phyloP scores from a whole-genome alignment of 2,888 invertebrate species.

The Lagria hirta region DNA sequence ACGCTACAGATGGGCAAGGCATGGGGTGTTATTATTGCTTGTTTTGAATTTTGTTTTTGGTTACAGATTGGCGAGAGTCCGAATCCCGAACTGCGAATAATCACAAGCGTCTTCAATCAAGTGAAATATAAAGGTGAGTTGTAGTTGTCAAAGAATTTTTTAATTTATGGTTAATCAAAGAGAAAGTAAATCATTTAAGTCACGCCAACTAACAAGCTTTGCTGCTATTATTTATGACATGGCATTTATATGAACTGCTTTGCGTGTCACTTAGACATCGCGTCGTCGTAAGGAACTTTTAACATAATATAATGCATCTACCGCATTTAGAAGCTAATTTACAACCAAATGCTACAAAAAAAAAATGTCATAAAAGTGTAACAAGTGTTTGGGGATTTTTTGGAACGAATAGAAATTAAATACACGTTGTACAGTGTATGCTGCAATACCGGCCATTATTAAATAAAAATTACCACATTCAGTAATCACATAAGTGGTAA shows the following conservation, averaged over 20 bases:
- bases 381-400: too few relatives aligned
- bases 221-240: slow-evolving; percentile 43
- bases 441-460: too few relatives aligned
- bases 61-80: slow-evolving; percentile 87
- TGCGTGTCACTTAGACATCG: slow-evolving; percentile 33
- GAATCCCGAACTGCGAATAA: slow-evolving; percentile 81
- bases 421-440: too few relatives aligned
- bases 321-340: too few relatives aligned
- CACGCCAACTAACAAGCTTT: slow-evolving; percentile 37
- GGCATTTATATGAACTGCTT: slow-evolving; percentile 40
- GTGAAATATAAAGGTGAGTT: slow-evolving; percentile 80
- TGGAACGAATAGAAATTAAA: too few relatives aligned
- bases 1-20: slow-evolving; percentile 48
- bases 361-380: too few relatives aligned
- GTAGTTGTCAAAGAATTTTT: slow-evolving; percentile 8
- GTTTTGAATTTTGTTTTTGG: slow-evolving; percentile 15
- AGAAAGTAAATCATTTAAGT: slow-evolving; percentile 40
- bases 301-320: slow-evolving; percentile 40
- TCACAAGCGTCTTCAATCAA: slow-evolving; percentile 85
- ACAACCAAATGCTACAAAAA: too few relatives aligned
- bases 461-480: too few relatives aligned
- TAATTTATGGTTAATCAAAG: slow-evolving; percentile 39
- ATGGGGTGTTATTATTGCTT: slow-evolving; percentile 23
- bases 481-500: too few relatives aligned
- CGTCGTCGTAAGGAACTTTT: slow-evolving; percentile 37